These are phyloP conservation scores for Erinaceus europaeus DNA, from an alignment of 2,113 vertebrate genomes.

Conservation along the genomic window DNA sequence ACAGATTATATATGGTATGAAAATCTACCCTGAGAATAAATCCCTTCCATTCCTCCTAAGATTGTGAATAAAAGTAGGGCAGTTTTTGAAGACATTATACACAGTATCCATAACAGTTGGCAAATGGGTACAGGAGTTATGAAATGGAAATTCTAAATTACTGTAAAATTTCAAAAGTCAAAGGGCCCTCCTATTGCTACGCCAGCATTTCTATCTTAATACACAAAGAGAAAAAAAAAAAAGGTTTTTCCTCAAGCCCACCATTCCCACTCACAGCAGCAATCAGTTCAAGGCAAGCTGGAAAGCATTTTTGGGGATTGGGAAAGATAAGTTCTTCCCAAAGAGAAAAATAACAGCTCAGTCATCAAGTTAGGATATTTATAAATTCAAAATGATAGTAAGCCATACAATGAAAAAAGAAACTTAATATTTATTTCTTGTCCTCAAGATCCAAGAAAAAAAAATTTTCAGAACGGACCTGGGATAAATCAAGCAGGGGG, in stretches of 20 bases:
- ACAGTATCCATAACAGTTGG: neutral
- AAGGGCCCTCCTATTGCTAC: neutral
- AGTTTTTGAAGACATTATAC: neutral
- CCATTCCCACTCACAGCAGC: neutral
- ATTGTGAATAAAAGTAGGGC: neutral
- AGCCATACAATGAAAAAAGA: neutral
- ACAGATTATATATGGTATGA: neutral
- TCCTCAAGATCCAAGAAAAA: neutral
- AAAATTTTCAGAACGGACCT: neutral
- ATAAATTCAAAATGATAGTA: constrained; percentile 10
- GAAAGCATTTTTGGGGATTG: neutral
- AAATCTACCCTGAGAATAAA: neutral
- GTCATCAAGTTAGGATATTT: neutral
- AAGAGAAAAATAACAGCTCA: neutral
- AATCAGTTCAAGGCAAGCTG: neutral
- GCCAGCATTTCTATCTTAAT: neutral
- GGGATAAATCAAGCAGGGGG: neutral
- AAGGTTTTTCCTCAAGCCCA: neutral
- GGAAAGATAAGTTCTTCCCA: neutral
- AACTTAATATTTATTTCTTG: neutral
- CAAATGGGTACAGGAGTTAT: neutral
- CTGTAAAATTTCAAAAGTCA: neutral
- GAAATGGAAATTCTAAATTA: neutral
- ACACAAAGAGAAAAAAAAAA: neutral
- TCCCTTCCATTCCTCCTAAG: neutral